Conservation (phyloP, 2,113 vertebrate genomes). For the Cervus canadensis region DNA sequence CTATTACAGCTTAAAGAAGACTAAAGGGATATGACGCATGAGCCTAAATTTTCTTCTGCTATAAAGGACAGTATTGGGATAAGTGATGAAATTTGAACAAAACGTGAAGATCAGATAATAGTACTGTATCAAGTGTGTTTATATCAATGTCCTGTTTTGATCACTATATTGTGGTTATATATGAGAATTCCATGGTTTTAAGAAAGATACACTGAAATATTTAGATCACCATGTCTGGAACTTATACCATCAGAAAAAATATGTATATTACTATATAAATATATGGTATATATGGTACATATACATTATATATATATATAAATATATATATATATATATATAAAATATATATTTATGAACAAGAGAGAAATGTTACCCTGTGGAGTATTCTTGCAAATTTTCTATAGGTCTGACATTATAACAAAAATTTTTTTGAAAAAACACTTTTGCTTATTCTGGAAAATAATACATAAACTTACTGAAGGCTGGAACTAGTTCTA, state of each 20-base stretch:
- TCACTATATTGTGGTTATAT: neutral
- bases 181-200: neutral
- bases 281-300: neutral
- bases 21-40: neutral
- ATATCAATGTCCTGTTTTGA: constrained; percentile 25
- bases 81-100: neutral
- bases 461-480: constrained; percentile 5
- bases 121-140: neutral
- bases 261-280: neutral
- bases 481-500: neutral
- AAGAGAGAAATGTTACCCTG: constrained; percentile 20
- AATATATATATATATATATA: neutral
- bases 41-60: neutral
- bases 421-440: neutral
- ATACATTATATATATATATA: neutral
- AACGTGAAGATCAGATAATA: constrained; percentile 8
- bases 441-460: neutral
- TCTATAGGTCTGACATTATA: neutral
- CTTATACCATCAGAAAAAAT: neutral
- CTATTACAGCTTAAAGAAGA: neutral
- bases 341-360: neutral
- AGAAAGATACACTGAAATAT: constrained; percentile 15
- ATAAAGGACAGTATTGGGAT: neutral
- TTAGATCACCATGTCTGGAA: neutral
- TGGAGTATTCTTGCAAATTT: constrained; percentile 21